Percentiles rank a stretch among this genome's conserved stretches.
phyloP scores from a whole-genome alignment of 2,113 vertebrate genomes.

The Stercorarius parasiticus region DNA sequence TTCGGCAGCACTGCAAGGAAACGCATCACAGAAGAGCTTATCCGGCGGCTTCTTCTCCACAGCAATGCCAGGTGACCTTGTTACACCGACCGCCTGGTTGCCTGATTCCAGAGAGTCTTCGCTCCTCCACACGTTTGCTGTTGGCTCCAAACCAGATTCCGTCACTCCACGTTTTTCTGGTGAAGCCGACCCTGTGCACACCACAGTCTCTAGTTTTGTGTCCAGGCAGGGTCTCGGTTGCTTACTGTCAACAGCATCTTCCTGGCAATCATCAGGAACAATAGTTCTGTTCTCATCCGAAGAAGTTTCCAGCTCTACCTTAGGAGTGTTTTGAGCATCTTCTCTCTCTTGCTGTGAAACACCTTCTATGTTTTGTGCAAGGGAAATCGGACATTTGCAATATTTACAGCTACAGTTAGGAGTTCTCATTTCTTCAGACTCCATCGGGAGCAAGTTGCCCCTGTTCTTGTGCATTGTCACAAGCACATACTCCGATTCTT shows the following conservation, averaged over 20 bases:
- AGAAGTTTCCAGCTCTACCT: conserved; percentile 72
- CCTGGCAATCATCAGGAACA: conserved; percentile 60
- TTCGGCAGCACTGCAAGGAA: conserved; percentile 68
- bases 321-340: conserved; percentile 67
- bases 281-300: conserved; percentile 58
- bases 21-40: conserved; percentile 73
- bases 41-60: conserved; percentile 92
- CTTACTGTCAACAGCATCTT: conserved; percentile 62
- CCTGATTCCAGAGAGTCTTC: conserved; percentile 49
- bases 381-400: conserved; percentile 78
- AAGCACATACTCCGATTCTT: conserved; percentile 96
- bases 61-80: conserved; percentile 63
- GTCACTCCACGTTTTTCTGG: conserved; percentile 61
- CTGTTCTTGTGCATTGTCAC: conserved; percentile 94
- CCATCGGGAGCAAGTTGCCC: conserved; percentile 81
- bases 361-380: conserved; percentile 63
- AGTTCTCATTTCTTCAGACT: conserved; percentile 72
- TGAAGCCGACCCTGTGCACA: conserved; percentile 78
- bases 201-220: conserved; percentile 78
- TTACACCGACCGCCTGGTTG: conserved; percentile 33
- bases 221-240: conserved; percentile 69
- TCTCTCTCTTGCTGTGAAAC: conserved; percentile 61
- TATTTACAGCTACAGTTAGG: conserved; percentile 84
- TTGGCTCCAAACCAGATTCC: conserved; percentile 48
- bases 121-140: conserved; percentile 29